Percentiles rank a stretch among this genome's conserved stretches.
Evolutionary conservation across 2,888 invertebrate genomes (phyloP).

Genomic region (Trissonchulus sp.): DNA sequence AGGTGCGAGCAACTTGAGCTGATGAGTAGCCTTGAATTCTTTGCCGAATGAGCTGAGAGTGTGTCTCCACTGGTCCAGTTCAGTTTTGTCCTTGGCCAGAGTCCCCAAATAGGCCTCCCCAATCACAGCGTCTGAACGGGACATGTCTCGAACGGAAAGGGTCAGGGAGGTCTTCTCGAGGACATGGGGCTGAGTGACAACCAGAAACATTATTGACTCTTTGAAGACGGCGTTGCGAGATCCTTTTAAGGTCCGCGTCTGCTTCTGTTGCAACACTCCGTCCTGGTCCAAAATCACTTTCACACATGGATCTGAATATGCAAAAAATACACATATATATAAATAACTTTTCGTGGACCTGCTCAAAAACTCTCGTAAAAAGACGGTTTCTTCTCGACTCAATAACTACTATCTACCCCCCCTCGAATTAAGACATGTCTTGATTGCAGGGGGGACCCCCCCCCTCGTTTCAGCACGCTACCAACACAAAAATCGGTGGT

Average conservation of each 20-base stretch:
- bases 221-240: constrained; percentile 35
- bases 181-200: constrained; percentile 50
- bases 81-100: constrained; percentile 52
- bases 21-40: constrained; percentile 50
- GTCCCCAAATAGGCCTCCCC: constrained; percentile 51
- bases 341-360: too few species aligned
- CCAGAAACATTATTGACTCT: constrained; percentile 48
- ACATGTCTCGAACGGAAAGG: constrained; percentile 50
- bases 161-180: constrained; percentile 51
- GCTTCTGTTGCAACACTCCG: constrained; percentile 47
- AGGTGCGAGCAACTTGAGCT: constrained; percentile 40
- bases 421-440: too few species aligned
- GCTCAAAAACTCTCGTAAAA: too few species aligned
- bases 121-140: constrained; percentile 50
- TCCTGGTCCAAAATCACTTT: constrained; percentile 52
- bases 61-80: constrained; percentile 53
- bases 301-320: constrained; percentile 55
- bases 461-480: too few species aligned
- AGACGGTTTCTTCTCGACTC: too few species aligned
- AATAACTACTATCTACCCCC: too few species aligned
- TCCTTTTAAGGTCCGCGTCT: constrained; percentile 45
- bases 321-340: too few species aligned
- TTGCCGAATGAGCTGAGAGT: constrained; percentile 51
- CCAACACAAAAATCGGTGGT: too few species aligned
- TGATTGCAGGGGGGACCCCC: too few species aligned